Evolutionary conservation across 2,888 invertebrate species (phyloP), one percentile per base, ranked within the genome.

Genomic region (Polyploca ridens): DNA sequence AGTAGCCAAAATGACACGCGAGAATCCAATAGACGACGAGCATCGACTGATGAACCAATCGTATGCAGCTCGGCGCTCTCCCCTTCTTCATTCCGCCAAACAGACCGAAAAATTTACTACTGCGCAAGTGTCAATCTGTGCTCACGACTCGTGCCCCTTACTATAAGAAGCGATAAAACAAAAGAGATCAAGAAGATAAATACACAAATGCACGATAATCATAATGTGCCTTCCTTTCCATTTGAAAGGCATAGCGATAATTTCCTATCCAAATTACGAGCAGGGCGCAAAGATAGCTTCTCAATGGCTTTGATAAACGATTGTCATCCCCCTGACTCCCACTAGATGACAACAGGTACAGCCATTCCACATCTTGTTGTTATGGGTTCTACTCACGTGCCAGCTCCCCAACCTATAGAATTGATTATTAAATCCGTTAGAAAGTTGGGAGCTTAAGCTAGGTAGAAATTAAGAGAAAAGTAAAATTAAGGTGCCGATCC

Each of bases 231-330:
- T 44, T 14, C 14, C 14, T 14, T 44, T 44, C 4, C 44, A 44
- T 14, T 14, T 10, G 8, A 5, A 3, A 41, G 3, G 8, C 10
- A 3, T 41, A 41, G 5, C n/a, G 10, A 54, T 54, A n/a, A 54
- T 54, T 54, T 54, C n/a, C 49, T 8, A 49, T 54, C 10, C 19
- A 10, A 19, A 54, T 54, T 54, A 54, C 54, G 10, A 19, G 5
- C n/a, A 19, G n/a, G 16, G 16, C 1, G 54, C 54, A n/a, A 7
- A 49, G 49, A 16, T 46, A 46, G 13, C 49, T 49, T 54, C 19
- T 54, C 19, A 54, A 54, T 19, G 19, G 54, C 54, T 54, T 54
- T 54, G 49, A 54, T 54, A 54, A 54, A 54, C 19, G 54, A 54
- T 8, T 49, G 16, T 19, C 54, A 19, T 54, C 10, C 54, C 54